Evolutionary conservation across 2,888 invertebrate species (phyloP).

Genomic region (Physocephala rufipes): DNA sequence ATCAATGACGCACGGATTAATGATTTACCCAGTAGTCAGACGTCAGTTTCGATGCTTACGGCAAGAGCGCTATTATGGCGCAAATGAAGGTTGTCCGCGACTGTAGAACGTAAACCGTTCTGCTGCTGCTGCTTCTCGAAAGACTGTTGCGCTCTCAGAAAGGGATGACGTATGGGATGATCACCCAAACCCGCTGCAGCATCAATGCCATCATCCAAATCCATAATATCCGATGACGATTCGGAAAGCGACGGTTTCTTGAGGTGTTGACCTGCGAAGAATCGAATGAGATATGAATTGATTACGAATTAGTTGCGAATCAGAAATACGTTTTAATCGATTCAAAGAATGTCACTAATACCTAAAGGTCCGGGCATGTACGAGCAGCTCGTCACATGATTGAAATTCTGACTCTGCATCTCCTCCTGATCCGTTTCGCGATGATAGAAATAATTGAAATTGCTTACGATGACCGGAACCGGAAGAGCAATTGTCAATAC

Average conservation of each 20-base stretch:
- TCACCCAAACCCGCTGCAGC: slow-evolving; percentile 66
- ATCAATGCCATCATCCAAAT: slow-evolving; percentile 85
- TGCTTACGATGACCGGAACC: slow-evolving; percentile 98
- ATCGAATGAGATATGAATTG: background rate
- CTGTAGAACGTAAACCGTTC: slow-evolving; percentile 48
- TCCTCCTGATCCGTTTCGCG: slow-evolving; percentile 99
- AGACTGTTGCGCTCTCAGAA: slow-evolving; percentile 65
- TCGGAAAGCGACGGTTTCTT: slow-evolving; percentile 89
- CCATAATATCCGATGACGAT: slow-evolving; percentile 91
- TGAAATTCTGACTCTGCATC: slow-evolving; percentile 98
- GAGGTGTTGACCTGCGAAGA: slow-evolving; percentile 78
- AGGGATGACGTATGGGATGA: slow-evolving; percentile 66
- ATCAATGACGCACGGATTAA: too few relatives aligned
- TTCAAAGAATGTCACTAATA: slow-evolving; percentile 52
- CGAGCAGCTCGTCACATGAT: slow-evolving; percentile 96
- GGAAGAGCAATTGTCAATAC: slow-evolving; percentile 98
- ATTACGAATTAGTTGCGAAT: background rate
- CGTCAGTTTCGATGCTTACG: slow-evolving; percentile 93
- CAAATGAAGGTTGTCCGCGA: slow-evolving; percentile 57
- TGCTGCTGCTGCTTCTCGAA: slow-evolving; percentile 61
- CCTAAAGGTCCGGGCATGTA: slow-evolving; percentile 94
- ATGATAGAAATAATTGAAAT: slow-evolving; percentile 99
- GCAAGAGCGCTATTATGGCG: slow-evolving; percentile 83
- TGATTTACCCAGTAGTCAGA: slow-evolving; percentile 89
- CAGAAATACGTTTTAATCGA: slow-evolving; percentile 27